A percentile compares a stretch with the other conserved stretches of the same genome.
Evolutionary conservation across 2,888 invertebrate species (phyloP).

Genomic region (Synergus umbraculus): DNA sequence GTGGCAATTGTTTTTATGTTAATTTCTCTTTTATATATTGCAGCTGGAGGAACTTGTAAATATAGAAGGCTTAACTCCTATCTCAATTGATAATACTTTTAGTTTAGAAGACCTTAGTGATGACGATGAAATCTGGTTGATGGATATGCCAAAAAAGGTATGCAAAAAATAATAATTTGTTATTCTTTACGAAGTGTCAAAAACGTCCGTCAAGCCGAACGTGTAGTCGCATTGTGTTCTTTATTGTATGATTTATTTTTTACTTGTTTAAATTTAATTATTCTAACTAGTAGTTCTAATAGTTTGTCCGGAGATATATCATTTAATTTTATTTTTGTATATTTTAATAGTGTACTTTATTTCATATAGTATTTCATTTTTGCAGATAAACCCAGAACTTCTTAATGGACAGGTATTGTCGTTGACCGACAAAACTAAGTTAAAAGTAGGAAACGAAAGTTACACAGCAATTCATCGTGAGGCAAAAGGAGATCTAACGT

Average conservation of each 20-base stretch:
- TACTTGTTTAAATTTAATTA: not conserved
- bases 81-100: constrained; percentile 46
- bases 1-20: not conserved
- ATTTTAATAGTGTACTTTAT: not conserved
- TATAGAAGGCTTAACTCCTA: constrained; percentile 42
- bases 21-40: constrained; percentile 2
- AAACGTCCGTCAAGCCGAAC: too few relatives aligned
- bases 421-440: constrained; percentile 54
- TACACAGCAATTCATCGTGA: constrained; percentile 52
- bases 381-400: constrained; percentile 53
- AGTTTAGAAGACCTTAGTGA: constrained; percentile 46
- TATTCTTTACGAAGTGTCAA: not conserved
- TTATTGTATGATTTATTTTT: not conserved
- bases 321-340: not conserved
- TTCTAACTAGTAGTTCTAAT: too few relatives aligned
- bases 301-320: too few relatives aligned
- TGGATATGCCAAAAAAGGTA: constrained; percentile 57
- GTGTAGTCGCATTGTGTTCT: not conserved
- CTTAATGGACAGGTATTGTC: constrained; percentile 53
- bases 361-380: not conserved
- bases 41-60: constrained; percentile 52
- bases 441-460: constrained; percentile 52
- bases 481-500: constrained; percentile 50
- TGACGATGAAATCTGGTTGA: constrained; percentile 56
- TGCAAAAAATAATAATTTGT: not conserved